A percentile compares a stretch with the other conserved stretches of the same genome.
Evolutionary conservation across 2,113 vertebrate genomes (phyloP).

Genomic region (Apodemus sylvaticus): DNA sequence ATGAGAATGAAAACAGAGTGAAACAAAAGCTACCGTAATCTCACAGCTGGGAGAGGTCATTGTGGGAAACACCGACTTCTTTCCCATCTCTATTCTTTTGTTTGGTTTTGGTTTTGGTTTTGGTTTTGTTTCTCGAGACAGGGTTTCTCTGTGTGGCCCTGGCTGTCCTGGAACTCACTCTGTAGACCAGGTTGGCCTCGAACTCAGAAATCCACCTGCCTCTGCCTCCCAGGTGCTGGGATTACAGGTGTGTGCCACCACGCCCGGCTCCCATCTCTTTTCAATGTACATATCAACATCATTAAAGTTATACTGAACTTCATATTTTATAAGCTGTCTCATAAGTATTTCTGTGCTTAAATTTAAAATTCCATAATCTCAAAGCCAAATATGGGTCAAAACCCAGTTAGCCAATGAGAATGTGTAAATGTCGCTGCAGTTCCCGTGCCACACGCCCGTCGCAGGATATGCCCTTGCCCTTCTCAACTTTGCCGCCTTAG

Average conservation of each 20-base stretch:
- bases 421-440: background rate
- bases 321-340: background rate
- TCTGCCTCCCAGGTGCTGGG: too few species aligned
- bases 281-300: background rate
- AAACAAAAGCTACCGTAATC: background rate
- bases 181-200: too few species aligned
- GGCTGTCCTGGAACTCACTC: too few species aligned
- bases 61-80: background rate
- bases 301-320: background rate
- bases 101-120: too few species aligned
- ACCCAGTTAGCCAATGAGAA: background rate
- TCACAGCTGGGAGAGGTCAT: background rate
- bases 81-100: background rate
- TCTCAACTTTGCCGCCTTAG: background rate
- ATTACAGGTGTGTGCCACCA: too few species aligned
- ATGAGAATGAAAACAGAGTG: background rate
- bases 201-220: too few species aligned
- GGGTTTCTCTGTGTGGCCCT: too few species aligned
- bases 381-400: background rate
- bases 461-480: background rate
- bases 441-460: background rate
- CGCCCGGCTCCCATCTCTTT: background rate
- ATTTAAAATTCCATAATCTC: conserved; percentile 1
- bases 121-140: too few species aligned
- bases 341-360: conserved; percentile 13